phyloP scores from a whole-genome alignment of 2,797 vertebrate species.

The Triplophysa bombifrons region DNA sequence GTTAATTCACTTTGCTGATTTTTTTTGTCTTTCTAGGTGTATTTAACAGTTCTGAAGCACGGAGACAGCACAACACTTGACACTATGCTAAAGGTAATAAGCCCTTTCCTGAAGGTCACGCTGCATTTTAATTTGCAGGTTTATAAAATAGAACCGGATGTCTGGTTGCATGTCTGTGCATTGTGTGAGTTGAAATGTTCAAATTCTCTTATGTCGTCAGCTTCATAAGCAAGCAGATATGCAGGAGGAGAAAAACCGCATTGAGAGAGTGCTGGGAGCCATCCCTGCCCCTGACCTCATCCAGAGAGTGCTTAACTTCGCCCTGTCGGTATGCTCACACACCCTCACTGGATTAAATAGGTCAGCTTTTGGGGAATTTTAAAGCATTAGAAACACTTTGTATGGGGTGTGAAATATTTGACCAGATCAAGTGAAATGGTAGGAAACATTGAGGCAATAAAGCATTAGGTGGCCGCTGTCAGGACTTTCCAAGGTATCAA shows the following conservation, averaged over 20 bases:
- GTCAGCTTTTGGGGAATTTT: background rate
- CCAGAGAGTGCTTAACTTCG: constrained; percentile 95
- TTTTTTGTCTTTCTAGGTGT: constrained; percentile 77
- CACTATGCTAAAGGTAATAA: constrained; percentile 91
- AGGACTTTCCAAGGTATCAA: no score
- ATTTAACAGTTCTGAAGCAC: constrained; percentile 94
- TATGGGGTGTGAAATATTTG: constrained; percentile 1
- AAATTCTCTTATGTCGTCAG: constrained; percentile 65
- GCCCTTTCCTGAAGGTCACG: background rate
- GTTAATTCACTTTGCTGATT: background rate
- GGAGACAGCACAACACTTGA: constrained; percentile 90
- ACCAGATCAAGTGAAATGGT: background rate
- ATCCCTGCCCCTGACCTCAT: constrained; percentile 93
- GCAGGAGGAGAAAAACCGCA: constrained; percentile 98
- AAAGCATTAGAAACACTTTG: constrained; percentile 18
- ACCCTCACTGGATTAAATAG: constrained; percentile 7
- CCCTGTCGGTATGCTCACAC: constrained; percentile 86
- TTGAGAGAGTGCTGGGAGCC: constrained; percentile 94
- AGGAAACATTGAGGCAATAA: background rate
- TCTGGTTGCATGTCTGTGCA: background rate
- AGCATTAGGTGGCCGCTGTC: background rate
- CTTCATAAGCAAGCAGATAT: constrained; percentile 98
- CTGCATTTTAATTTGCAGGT: background rate
- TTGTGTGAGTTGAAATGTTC: background rate
- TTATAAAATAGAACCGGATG: background rate